Conservation (phyloP, 1,140 invertebrate species). For the Sitophilus oryzae region DNA sequence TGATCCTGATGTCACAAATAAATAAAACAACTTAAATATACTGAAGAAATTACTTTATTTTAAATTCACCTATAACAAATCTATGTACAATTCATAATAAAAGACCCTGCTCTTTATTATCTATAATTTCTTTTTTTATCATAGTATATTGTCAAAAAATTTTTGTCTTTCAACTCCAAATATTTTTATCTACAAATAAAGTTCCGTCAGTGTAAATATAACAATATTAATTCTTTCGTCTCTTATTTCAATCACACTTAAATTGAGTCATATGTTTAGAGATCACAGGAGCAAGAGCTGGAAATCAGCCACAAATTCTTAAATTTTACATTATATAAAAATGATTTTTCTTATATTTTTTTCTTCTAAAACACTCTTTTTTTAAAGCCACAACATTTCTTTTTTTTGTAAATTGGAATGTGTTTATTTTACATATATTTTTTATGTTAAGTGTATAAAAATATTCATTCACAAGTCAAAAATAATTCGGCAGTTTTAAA, state of each 20-base stretch:
- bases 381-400: too few relatives aligned
- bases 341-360: constrained; percentile 6
- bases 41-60: background rate
- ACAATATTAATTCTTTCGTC: background rate
- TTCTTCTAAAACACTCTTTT: background rate
- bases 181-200: background rate
- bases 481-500: too few relatives aligned
- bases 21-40: too few relatives aligned
- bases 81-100: background rate
- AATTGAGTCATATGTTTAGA: constrained; percentile 41
- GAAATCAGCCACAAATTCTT: constrained; percentile 31
- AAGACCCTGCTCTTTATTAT: background rate
- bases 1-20: too few relatives aligned
- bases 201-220: background rate
- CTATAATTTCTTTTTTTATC: too few relatives aligned
- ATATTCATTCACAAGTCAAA: too few relatives aligned
- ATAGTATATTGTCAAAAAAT: background rate
- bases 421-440: background rate
- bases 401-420: background rate
- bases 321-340: constrained; percentile 4
- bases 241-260: constrained; percentile 29
- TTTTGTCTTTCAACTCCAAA: background rate
- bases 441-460: background rate
- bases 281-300: constrained; percentile 45
- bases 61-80: background rate